Conservation (phyloP, 92 coral and sea anemone species). For the Pocillopora grandis region DNA sequence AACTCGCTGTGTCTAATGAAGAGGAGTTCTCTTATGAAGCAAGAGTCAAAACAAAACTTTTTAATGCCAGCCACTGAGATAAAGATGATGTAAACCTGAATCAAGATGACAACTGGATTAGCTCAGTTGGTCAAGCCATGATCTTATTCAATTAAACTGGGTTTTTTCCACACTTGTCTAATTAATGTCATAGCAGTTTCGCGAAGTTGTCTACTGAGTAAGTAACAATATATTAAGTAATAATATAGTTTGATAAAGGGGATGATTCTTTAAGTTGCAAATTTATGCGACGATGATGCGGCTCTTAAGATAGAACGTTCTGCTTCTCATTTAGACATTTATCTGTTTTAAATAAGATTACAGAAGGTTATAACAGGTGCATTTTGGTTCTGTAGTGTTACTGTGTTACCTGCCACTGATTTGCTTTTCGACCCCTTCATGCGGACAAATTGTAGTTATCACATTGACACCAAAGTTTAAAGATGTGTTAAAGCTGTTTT, state of each 20-base stretch:
- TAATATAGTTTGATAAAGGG: neutral
- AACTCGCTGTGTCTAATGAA: neutral
- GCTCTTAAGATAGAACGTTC: neutral
- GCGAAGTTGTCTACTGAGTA: too few relatives aligned
- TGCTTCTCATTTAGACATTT: neutral
- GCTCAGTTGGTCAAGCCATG: neutral
- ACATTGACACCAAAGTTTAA: neutral
- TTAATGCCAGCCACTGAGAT: neutral
- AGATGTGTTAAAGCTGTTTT: too few relatives aligned
- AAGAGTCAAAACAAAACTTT: neutral
- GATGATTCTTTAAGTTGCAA: neutral
- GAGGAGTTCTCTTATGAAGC: neutral
- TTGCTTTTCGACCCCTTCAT: too few relatives aligned
- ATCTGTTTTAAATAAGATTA: neutral
- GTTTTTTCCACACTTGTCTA: neutral
- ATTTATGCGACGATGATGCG: neutral
- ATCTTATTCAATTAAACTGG: neutral
- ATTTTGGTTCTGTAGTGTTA: neutral
- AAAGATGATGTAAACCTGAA: neutral
- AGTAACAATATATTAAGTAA: too few relatives aligned
- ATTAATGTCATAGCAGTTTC: neutral
- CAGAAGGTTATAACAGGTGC: neutral
- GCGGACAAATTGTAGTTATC: neutral
- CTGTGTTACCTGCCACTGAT: neutral
- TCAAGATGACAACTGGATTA: neutral